phyloP scores from a whole-genome alignment of 1,140 invertebrate species.

The Araneus ventricosus region DNA sequence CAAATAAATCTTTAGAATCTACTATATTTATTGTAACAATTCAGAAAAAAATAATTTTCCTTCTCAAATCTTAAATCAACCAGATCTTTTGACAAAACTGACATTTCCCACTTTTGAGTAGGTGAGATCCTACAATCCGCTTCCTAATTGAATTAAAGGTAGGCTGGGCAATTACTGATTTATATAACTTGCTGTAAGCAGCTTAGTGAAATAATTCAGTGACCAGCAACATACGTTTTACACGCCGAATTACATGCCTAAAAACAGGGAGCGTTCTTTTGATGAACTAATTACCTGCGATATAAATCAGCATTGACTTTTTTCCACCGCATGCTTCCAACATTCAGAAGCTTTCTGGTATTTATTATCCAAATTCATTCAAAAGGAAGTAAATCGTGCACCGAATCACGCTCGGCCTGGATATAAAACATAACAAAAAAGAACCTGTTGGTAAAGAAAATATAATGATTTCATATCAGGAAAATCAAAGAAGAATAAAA shows the following conservation, averaged over 20 bases:
- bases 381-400: constrained; percentile 30
- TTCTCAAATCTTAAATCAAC: background rate
- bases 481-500: constrained; percentile 45
- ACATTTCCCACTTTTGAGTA: background rate
- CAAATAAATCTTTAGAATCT: too few species aligned
- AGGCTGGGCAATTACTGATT: background rate
- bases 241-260: background rate
- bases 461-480: constrained; percentile 43
- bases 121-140: background rate
- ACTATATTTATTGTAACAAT: too few species aligned
- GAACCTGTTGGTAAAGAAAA: background rate
- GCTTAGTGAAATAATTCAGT: background rate
- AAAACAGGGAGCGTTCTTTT: constrained; percentile 6
- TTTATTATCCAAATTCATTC: constrained; percentile 21
- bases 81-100: background rate
- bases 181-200: background rate
- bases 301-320: constrained; percentile 53
- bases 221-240: background rate
- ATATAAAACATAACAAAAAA: constrained; percentile 33
- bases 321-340: background rate
- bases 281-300: constrained; percentile 45
- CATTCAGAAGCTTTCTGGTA: constrained; percentile 22
- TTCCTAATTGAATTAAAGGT: background rate
- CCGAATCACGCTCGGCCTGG: constrained; percentile 41
- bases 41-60: too few species aligned